These are phyloP conservation scores for Leptinotarsa tumamoca DNA, from an alignment of 2,888 invertebrate species.

Conservation along the genomic window DNA sequence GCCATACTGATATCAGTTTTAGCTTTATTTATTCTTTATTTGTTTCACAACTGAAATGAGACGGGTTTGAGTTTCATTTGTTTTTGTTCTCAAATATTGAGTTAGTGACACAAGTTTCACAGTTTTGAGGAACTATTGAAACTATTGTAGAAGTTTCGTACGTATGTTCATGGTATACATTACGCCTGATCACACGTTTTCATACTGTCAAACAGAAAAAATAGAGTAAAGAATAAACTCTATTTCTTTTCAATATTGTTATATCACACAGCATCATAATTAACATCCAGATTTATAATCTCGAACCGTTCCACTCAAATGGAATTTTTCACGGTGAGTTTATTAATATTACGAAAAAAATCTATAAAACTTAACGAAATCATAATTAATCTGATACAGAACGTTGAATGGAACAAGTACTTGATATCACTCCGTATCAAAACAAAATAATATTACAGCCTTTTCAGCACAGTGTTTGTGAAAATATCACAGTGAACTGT, in stretches of 20 bases:
- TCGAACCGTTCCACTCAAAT: not conserved
- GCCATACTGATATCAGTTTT: slow-evolving; percentile 71
- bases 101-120: not conserved
- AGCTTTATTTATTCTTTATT: slow-evolving; percentile 34
- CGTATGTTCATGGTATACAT: no score
- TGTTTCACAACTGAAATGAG: not conserved
- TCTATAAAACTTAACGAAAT: no score
- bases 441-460: no score
- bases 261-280: not conserved
- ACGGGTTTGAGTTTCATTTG: not conserved
- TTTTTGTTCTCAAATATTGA: not conserved
- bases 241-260: no score
- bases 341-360: no score
- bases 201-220: no score
- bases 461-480: no score
- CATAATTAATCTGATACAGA: no score
- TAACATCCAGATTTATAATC: not conserved
- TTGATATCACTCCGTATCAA: no score
- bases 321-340: not conserved
- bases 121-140: not conserved
- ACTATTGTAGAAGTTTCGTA: not conserved
- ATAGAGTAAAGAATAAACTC: no score
- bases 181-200: not conserved
- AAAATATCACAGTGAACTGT: no score
- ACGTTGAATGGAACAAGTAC: no score